These are phyloP conservation scores for Oreortyx pictus DNA, from an alignment of 2,797 vertebrate species.

Conservation along the genomic window DNA sequence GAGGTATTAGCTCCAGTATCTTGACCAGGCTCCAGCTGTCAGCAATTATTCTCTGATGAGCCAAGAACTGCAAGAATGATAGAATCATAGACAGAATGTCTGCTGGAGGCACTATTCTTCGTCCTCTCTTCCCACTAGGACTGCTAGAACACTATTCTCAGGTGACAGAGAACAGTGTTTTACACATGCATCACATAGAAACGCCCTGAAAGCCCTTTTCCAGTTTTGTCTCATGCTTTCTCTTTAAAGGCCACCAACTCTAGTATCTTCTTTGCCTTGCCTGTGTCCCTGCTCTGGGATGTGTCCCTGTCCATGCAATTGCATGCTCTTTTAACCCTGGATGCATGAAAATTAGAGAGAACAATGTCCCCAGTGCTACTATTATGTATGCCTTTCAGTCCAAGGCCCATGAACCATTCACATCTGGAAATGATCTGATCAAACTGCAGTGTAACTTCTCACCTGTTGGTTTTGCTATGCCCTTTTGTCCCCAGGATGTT, in stretches of 20 bases:
- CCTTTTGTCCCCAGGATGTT: background rate
- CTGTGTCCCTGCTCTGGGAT: no score
- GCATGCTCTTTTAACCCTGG: background rate
- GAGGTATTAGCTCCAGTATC: background rate
- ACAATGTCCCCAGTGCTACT: background rate
- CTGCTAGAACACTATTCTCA: background rate
- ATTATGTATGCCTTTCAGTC: background rate
- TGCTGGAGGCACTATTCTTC: background rate
- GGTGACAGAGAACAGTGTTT: background rate
- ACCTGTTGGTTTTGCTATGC: background rate
- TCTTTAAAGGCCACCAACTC: background rate
- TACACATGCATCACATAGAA: background rate
- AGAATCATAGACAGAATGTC: background rate
- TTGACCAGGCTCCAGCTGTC: background rate
- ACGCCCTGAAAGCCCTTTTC: background rate
- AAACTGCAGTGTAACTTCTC: background rate
- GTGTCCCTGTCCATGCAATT: background rate
- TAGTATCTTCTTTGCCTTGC: background rate
- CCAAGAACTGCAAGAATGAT: background rate
- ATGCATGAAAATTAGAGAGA: background rate
- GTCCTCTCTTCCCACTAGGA: background rate
- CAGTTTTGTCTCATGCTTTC: background rate
- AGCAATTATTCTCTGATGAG: background rate
- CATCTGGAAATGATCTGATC: background rate
- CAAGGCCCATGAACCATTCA: background rate